phyloP scores from a whole-genome alignment of 2,113 vertebrate species.

The Scomber japonicus region DNA sequence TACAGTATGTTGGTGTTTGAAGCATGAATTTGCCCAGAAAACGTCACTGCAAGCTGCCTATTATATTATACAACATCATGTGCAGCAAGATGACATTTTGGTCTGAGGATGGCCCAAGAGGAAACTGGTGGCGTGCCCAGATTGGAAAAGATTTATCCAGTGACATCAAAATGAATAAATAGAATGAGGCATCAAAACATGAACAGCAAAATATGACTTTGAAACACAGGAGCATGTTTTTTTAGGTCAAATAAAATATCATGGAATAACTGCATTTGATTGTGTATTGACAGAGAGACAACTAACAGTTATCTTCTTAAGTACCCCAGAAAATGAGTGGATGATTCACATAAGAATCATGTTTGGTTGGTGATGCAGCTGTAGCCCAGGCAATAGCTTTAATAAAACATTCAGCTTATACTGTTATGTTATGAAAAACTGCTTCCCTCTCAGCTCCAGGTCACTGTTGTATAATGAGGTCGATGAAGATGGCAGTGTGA shows the following conservation, averaged over 20 bases:
- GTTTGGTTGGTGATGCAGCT: constrained; percentile 32
- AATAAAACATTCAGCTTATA: constrained; percentile 66
- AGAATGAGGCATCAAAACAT: background rate
- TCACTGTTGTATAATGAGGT: constrained; percentile 68
- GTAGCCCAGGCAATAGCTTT: constrained; percentile 22
- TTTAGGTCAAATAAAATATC: background rate
- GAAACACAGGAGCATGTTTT: background rate
- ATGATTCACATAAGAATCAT: too few relatives aligned
- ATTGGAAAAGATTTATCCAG: background rate
- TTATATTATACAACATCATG: background rate
- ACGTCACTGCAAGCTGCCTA: constrained; percentile 10
- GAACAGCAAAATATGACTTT: background rate
- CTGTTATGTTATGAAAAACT: constrained; percentile 36
- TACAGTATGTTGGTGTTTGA: background rate
- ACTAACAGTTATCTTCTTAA: background rate
- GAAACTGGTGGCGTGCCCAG: background rate
- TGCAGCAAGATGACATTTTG: constrained; percentile 1
- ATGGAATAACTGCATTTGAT: background rate
- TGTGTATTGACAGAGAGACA: background rate
- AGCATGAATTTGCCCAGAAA: background rate
- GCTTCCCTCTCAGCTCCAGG: constrained; percentile 51
- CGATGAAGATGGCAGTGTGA: constrained; percentile 37
- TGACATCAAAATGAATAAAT: background rate
- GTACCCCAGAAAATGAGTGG: too few relatives aligned
- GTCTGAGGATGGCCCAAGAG: background rate